These are phyloP conservation scores for Drosophila hydei DNA, from an alignment of 1,140 invertebrate species.

Conservation along the genomic window DNA sequence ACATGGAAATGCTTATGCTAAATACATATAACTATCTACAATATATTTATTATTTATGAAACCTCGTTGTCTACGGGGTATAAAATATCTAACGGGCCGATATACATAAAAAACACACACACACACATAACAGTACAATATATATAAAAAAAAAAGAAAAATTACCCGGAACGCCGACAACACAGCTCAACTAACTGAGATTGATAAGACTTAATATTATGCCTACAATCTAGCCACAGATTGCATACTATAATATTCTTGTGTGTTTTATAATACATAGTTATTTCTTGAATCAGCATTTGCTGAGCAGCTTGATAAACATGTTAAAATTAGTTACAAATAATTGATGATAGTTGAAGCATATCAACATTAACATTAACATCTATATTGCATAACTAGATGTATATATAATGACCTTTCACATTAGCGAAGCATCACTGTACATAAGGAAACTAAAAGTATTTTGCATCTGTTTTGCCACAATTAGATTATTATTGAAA, in stretches of 20 bases:
- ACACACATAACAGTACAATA: neutral
- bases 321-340: neutral
- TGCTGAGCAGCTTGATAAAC: too few species aligned
- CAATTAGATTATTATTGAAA: slow-evolving; percentile 2
- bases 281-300: too few species aligned
- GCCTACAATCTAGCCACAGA: too few species aligned
- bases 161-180: neutral
- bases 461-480: neutral
- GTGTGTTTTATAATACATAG: too few species aligned
- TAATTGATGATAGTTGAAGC: neutral
- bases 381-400: too few species aligned
- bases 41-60: neutral
- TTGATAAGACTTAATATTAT: slow-evolving; percentile 15
- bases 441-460: neutral
- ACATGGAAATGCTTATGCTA: neutral
- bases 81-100: neutral
- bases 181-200: neutral
- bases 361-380: too few species aligned
- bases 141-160: neutral
- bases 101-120: neutral
- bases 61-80: neutral
- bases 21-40: neutral
- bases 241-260: too few species aligned
- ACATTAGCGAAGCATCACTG: neutral
- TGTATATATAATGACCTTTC: neutral